Evolutionary conservation across 2,113 vertebrate genomes (phyloP).

Genomic region (Odobenus rosmarus): DNA sequence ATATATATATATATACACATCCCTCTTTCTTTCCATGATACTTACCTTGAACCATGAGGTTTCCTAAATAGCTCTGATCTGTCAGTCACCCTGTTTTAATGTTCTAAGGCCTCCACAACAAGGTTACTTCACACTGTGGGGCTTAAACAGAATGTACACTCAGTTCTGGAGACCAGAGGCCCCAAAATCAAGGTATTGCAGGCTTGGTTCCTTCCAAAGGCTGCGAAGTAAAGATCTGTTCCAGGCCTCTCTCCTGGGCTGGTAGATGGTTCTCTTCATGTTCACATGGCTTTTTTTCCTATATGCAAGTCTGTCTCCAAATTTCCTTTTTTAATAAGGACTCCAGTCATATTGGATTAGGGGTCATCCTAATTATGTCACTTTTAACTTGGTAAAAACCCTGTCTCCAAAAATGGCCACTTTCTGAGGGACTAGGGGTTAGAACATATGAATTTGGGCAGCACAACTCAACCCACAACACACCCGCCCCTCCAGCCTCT

Average conservation of each 20-base stretch:
- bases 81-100: background rate
- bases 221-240: background rate
- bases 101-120: background rate
- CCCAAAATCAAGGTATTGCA: background rate
- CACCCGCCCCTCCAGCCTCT: background rate
- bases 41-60: background rate
- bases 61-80: background rate
- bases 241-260: background rate
- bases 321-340: background rate
- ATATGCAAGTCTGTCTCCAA: background rate
- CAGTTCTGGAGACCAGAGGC: background rate
- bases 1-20: rapidly evolving
- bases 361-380: background rate
- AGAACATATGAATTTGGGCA: background rate
- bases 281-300: background rate
- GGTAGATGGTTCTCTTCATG: background rate
- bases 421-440: background rate
- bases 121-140: too few relatives aligned
- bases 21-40: background rate
- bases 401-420: background rate
- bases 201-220: background rate
- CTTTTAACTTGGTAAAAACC: background rate
- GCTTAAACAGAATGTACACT: background rate
- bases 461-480: background rate
- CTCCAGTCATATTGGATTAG: background rate